phyloP scores from a whole-genome alignment of 53 echinoderm and acorn worm genomes.

The Hippasteria phrygiana region DNA sequence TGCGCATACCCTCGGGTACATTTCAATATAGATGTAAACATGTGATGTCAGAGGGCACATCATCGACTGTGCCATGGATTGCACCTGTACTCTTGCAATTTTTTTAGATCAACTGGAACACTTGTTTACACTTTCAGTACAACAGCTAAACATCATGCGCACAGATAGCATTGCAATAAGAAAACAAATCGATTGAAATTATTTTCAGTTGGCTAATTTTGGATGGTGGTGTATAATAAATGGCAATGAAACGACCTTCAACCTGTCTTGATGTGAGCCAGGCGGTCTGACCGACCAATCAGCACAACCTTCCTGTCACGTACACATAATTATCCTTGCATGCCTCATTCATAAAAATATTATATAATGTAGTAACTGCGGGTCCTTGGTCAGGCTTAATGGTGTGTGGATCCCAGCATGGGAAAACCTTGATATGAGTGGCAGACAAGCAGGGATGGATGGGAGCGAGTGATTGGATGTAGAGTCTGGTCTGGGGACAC shows the following conservation, averaged over 20 bases:
- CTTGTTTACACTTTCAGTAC: too few species aligned
- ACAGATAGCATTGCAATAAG: too few species aligned
- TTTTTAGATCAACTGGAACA: too few species aligned
- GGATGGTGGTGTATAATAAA: too few species aligned
- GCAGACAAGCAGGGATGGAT: background rate
- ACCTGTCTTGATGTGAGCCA: background rate
- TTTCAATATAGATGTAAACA: too few species aligned
- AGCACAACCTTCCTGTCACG: conserved; percentile 17
- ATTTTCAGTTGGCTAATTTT: too few species aligned
- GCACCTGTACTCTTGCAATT: too few species aligned
- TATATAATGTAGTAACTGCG: background rate
- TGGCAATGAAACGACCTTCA: conserved; percentile 15
- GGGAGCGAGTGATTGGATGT: background rate
- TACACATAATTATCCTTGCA: conserved; percentile 3
- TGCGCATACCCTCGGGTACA: too few species aligned
- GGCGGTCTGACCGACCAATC: background rate
- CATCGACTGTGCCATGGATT: too few species aligned
- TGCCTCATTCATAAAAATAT: conserved; percentile 41
- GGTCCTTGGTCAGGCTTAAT: conserved; percentile 14
- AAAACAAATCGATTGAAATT: too few species aligned
- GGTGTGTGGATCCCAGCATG: background rate
- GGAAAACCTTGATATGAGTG: background rate
- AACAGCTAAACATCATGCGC: too few species aligned
- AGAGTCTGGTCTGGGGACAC: background rate
- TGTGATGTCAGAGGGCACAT: too few species aligned